Evolutionary conservation across 2,888 invertebrate species (phyloP), one percentile per base, ranked within the genome.

Genomic region (Microchrysa polita): DNA sequence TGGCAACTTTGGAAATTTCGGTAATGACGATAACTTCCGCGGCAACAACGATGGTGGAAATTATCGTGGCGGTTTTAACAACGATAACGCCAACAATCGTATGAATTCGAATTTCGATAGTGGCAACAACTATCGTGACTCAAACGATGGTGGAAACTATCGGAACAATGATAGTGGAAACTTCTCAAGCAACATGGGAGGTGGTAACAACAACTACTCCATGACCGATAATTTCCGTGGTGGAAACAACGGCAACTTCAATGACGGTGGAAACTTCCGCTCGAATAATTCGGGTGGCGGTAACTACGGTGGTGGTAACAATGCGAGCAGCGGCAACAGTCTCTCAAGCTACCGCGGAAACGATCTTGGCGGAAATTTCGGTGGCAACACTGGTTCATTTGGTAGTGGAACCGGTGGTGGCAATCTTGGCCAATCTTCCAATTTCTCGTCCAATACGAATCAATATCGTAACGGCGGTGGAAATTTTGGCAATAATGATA

Each of bases 401-500:
- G 40, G 40, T n/a, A n/a, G n/a, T 53, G 53, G 52, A 27, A 53
- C 16, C 16, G 34, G 27, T 27, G 40, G 20, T 22, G 40, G 22
- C 22, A 57, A 52, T 20, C 4, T 48, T 7, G 42, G 57, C n/a
- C 40, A 40, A 5, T 55, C 22, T 52, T 20, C 22, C 5, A 27
- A 20, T 67, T 52, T 55, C 40, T 16, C 55, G 14, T 69, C 69
- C 18, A 34, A 55, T 55, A 42, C 42, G 12, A 57, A 27, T 42
- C 53, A 55, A 20, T 57, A 69, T 40, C 69, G 69, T 55, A 57
- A 40, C 40, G 55, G 65, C 48, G n/a, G n/a, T n/a, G 65, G 65
- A 48, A 65, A 48, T 48, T 65, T 57, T 20, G 34, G 18, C 27
- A 23, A 23, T 12, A 69, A 27, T 20, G 40, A 53, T n/a, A 69